Evolutionary conservation across 2,797 vertebrate genomes (phyloP), one percentile per base, ranked within the genome.

Genomic region (Brachymystax lenok): DNA sequence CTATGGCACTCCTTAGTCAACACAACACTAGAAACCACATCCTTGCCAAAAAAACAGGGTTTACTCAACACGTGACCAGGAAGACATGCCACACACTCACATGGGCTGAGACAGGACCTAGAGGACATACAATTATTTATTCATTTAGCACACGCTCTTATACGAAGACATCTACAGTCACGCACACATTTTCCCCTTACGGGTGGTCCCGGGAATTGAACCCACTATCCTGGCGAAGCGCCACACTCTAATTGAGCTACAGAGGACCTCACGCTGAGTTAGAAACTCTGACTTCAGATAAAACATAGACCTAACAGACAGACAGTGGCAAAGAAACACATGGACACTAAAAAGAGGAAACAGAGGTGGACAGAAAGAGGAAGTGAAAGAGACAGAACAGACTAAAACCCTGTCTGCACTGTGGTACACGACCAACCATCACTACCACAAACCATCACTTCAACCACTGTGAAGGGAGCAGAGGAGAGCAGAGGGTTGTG

Each of bases 281-380:
- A 10, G 77, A 16, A 80, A 35, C 71, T 0, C 24, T 64, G 3
- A 64, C 21, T 2, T 30, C n/a, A 67, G 71, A 24, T 61, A 52
- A 6, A 6, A 0, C 13, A n/a, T 68, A 13, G 50, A 79, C 1
- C 6, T 7, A 3, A 35, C 3, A 1, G 21, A 77, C 64, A 63
- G 70, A 66, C 69, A 66, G 59, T 1, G 4, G 35, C 19, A 80
- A 76, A 28, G 64, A 83, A 13, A 14, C 40, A 13, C 73, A 74
- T 63, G 70, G 50, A 74, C 3, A 2, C 0, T 1, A 28, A 5
- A 90, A 93, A 91, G 90, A 92, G 92, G 92, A 92, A 93, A 90
- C 10, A 2, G 21, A 21, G 19, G 7, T 0, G 21, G 27, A 46
- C 54, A 90, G 91, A 90, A 93, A 92, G 90, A 90, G 30, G 75